Evolutionary conservation across 2,888 invertebrate genomes (phyloP).

Genomic region (Zaprionus lineosus): DNA sequence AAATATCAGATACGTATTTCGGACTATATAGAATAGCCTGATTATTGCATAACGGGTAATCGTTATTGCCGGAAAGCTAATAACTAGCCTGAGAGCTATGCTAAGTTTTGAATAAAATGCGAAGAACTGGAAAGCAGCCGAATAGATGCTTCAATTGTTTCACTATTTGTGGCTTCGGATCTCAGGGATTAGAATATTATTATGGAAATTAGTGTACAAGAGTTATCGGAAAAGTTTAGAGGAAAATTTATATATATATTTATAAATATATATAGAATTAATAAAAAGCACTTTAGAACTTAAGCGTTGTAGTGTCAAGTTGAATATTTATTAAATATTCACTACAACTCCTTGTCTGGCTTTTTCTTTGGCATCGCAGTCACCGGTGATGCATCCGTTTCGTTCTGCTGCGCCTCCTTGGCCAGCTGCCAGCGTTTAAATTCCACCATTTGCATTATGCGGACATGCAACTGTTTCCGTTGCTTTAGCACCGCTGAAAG

Average conservation of each 20-base stretch:
- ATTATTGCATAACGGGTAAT: slow-evolving; percentile 2
- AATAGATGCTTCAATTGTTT: too few species aligned
- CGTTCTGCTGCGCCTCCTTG: slow-evolving; percentile 63
- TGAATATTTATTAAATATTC: slow-evolving; percentile 20
- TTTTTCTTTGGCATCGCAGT: slow-evolving; percentile 51
- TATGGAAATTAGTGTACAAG: slow-evolving; percentile 56
- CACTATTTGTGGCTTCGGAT: too few species aligned
- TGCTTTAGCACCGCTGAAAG: slow-evolving; percentile 86
- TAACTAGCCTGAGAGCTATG: slow-evolving; percentile 33
- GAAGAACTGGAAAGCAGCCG: neutral
- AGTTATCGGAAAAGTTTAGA: slow-evolving; percentile 16
- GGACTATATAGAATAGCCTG: slow-evolving; percentile 8
- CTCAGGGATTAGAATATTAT: too few species aligned
- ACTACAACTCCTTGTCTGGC: slow-evolving; percentile 75
- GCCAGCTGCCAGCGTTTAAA: slow-evolving; percentile 81
- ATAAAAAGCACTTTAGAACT: slow-evolving; percentile 40
- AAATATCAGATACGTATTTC: slow-evolving; percentile 19
- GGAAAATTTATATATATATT: slow-evolving; percentile 8
- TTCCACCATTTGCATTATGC: slow-evolving; percentile 83
- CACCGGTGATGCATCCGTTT: slow-evolving; percentile 43
- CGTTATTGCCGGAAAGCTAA: slow-evolving; percentile 46
- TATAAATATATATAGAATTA: slow-evolving; percentile 37
- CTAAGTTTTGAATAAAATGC: slow-evolving; percentile 36
- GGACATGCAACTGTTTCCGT: slow-evolving; percentile 84
- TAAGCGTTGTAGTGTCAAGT: slow-evolving; percentile 8